phyloP scores from a whole-genome alignment of 2,797 vertebrate species.

The Acanthurus tractus region DNA sequence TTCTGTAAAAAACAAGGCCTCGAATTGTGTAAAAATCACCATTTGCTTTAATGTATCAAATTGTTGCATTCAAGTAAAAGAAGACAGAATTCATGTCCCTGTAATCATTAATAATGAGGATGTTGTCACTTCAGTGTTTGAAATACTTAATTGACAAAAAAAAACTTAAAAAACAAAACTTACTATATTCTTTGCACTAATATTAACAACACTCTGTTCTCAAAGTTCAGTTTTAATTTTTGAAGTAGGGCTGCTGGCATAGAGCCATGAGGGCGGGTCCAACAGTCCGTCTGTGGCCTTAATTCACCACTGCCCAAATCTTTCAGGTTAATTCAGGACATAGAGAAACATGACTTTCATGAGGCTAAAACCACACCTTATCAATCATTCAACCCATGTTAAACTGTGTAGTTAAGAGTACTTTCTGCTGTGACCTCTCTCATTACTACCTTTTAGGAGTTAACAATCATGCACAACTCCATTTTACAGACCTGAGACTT shows the following conservation, averaged over 20 bases:
- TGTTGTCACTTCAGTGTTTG: not conserved
- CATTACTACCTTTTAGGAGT: too few relatives aligned
- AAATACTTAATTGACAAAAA: not conserved
- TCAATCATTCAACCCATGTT: not conserved
- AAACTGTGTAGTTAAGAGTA: not conserved
- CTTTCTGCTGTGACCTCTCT: conserved; percentile 14
- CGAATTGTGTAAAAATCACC: not conserved
- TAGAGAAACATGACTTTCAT: not conserved
- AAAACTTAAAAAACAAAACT: not conserved
- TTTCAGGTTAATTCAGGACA: conserved; percentile 8
- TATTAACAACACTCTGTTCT: not conserved
- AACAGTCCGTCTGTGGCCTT: not conserved
- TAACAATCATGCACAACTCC: not conserved
- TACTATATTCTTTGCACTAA: not conserved
- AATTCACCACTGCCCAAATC: not conserved
- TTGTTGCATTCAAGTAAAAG: not conserved
- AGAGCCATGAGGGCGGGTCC: not conserved
- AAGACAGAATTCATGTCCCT: not conserved
- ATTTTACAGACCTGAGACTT: not conserved
- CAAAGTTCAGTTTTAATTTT: not conserved
- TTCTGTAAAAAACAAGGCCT: not conserved
- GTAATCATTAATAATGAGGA: not conserved
- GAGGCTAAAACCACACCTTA: not conserved
- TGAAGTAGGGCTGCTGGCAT: not conserved
- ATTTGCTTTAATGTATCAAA: not conserved